Evolutionary conservation across 1,140 invertebrate species (phyloP), one percentile per base, ranked within the genome.

Genomic region (Bemisia tabaci): DNA sequence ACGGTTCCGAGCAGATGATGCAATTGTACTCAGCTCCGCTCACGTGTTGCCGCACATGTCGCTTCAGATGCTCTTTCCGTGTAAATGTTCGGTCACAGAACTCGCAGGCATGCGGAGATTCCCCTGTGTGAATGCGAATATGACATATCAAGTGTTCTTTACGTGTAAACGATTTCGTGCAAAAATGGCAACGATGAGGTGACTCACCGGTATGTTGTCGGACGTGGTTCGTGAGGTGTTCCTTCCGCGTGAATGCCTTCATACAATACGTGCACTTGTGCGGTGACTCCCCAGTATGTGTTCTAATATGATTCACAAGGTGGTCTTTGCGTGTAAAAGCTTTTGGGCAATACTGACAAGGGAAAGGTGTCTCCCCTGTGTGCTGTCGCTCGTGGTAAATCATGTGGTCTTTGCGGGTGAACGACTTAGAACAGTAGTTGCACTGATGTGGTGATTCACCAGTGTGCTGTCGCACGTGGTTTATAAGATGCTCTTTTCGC

Each of bases 131-230:
- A 71, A 85, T 81, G 75, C 87, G 81, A 73, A 93, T 87, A 78
- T 94, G 92, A 79, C 93, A 91, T 77, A 89, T 91, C 74, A 94
- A 84, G 79, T 94, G 91, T 80, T 94, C 91, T 78, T 93, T 94
- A 68, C 91, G 81, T 59, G 91, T 93, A 78, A 95, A 93, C 64
- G 87, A 86, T 79, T 90, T 82, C 22, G 84, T 80, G 75, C 85
- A 87, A 75, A 81, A 83, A 70, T 81, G 78, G 77, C 85, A 87
- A 76, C 81, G 79, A 75, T 82, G 81, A 71, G 82, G 82, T 70
- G 80, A 82, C 74, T 89, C 88, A 70, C 87, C 87, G 65, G 89
- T 91, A 76, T 91, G 89, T 71, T 82, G 81, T 68, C 82, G 79
- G 64, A 84, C 80, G 74, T 86, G 84, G 69, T 85, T 82, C 68